Conservation (phyloP, 2,113 vertebrate genomes). For the Lycocorax pyrrhopterus region DNA sequence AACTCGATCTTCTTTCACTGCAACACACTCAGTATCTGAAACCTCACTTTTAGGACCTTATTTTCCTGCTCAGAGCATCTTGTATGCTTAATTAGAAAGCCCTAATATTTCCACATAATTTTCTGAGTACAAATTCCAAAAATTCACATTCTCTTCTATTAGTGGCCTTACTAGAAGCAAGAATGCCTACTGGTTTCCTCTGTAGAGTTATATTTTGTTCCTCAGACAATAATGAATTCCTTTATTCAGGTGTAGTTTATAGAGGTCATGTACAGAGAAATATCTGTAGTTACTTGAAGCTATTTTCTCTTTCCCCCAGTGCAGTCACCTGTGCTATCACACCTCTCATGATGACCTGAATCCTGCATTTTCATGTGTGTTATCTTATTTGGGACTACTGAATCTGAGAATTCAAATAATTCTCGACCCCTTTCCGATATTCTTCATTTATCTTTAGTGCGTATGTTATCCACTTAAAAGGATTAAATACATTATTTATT, state of each 20-base stretch:
- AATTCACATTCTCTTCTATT: neutral
- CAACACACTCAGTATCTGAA: neutral
- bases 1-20: neutral
- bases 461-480: neutral
- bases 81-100: neutral
- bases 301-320: neutral
- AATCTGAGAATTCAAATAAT: neutral
- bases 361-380: neutral
- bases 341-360: neutral
- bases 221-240: neutral
- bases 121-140: neutral
- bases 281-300: neutral
- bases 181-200: neutral
- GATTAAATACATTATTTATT: neutral
- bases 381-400: neutral
- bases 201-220: neutral
- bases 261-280: neutral
- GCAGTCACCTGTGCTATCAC: neutral
- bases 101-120: neutral
- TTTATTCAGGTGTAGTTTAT: neutral
- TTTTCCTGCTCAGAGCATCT: neutral
- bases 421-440: accelerated
- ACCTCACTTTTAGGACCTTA: neutral
- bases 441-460: neutral
- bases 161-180: neutral